Conservation (phyloP, 2,888 invertebrate genomes). For the Melolontha melolontha region DNA sequence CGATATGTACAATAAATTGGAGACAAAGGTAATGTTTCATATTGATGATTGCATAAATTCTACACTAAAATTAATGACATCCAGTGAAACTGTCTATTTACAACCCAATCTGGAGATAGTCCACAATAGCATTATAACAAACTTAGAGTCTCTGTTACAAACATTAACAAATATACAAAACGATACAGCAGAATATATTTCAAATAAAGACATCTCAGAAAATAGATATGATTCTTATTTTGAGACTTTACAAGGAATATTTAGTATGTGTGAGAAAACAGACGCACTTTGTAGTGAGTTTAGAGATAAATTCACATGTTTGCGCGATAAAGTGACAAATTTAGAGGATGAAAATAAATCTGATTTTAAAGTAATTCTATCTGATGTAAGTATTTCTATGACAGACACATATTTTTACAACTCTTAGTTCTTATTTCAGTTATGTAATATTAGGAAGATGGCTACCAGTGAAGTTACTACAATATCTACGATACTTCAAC, state of each 20-base stretch:
- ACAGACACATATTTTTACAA: not conserved
- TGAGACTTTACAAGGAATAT: not conserved
- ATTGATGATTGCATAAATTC: conserved; percentile 30
- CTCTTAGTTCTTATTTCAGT: conserved; percentile 16
- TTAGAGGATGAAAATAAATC: not conserved
- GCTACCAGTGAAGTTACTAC: not conserved
- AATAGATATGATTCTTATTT: conserved; percentile 12
- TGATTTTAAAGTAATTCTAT: not conserved
- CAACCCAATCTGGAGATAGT: not conserved
- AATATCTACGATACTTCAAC: not conserved
- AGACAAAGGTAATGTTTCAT: conserved; percentile 25
- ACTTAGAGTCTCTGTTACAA: conserved; percentile 5
- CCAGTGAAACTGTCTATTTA: conserved; percentile 4
- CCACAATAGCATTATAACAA: not conserved
- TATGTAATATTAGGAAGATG: conserved; percentile 12
- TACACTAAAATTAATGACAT: not conserved
- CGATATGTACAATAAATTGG: conserved; percentile 25
- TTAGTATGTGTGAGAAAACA: not conserved
- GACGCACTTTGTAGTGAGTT: not conserved
- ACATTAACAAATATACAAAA: conserved; percentile 3
- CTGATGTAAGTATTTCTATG: conserved; percentile 10
- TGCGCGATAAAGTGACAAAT: conserved; percentile 7
- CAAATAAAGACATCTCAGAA: not conserved
- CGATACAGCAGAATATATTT: conserved; percentile 6
- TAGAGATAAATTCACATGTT: conserved; percentile 1